A percentile compares a stretch with the other conserved stretches of the same genome.
These are phyloP conservation scores for Alethe diademata DNA, from an alignment of 2,113 vertebrate species.

Conservation along the genomic window DNA sequence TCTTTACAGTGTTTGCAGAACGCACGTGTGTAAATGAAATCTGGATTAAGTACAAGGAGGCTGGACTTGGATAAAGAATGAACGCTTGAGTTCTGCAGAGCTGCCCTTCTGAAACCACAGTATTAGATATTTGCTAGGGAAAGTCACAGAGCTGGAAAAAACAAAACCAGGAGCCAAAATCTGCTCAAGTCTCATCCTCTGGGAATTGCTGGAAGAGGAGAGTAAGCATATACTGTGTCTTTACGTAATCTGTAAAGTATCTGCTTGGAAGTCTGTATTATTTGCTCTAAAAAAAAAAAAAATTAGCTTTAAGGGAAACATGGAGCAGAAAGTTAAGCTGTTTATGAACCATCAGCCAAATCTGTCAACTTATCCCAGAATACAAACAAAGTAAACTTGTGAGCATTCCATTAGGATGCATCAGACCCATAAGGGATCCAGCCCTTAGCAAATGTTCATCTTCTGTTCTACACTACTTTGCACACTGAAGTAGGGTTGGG, in stretches of 20 bases:
- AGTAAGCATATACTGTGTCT: neutral
- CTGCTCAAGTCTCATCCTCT: neutral
- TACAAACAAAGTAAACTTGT: neutral
- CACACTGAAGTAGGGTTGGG: neutral
- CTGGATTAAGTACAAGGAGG: neutral
- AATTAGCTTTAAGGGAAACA: neutral
- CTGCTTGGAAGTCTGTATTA: neutral
- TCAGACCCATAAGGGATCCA: neutral
- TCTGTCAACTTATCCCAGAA: neutral
- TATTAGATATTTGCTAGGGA: neutral
- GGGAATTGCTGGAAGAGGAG: neutral
- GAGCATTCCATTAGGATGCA: neutral
- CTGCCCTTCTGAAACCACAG: neutral
- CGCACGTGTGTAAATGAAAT: neutral
- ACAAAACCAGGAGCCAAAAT: constrained; percentile 28
- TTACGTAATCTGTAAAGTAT: constrained; percentile 33
- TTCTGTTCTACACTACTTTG: neutral
- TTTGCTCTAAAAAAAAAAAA: neutral
- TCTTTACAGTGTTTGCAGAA: neutral
- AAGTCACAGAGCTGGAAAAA: constrained; percentile 16
- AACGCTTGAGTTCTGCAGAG: neutral
- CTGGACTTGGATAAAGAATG: neutral
- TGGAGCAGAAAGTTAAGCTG: neutral
- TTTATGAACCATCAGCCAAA: neutral
- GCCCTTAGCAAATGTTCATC: neutral